Base-by-base conservation (phyloP, 2,888 invertebrate species). In the Lasioglossum calceatum region DNA sequence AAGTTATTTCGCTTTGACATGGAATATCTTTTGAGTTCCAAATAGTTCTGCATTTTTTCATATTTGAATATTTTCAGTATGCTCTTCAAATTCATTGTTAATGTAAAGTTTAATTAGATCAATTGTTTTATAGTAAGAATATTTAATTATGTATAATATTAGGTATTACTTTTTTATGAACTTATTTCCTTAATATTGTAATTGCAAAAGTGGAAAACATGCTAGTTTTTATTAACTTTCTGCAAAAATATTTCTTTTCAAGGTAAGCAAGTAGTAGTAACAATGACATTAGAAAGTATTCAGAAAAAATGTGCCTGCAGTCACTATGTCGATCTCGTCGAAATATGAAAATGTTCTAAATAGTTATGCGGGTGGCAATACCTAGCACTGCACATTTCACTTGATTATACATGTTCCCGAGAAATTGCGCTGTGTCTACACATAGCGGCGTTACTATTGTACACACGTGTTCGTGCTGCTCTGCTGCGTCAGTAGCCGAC, bases 341-440 rank as follows among this genome's bases (percentile, higher is more conserved):
- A 23, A n/a, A 54, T 54, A 50, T 54, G 50, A 32, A 36, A 36
- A 12, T 2, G 74, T 74, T 12, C 23, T n/a, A 74, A 74, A 50
- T 54, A 36, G 14, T 74, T 74, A 36, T 39, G 70, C 23, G 39
- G 70, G 23, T 39, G 70, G 32, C 47, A 50, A 47, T 50, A 36
- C 36, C 27, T 50, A 12, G 50, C 23, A 50, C 7, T 42, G 70
- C 14, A 4, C 32, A 50, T 36, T 61, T 79, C 36, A 32, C 27
- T 36, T 73, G 58, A 73, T 61, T 73, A 73, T 61, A n/a, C 12
- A 42, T n/a, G 73, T 73, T 73, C 42, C 36, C 61, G 54, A 23
- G n/a, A 36, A 79, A 73, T n/a, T 3, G 2, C 27, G 12, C 2
- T 16, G 12, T 23, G n/a, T 16, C n/a, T 7, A 72, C 39, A 42